Evolutionary conservation across 2,888 invertebrate species (phyloP).

Genomic region (Caenorhabditis macrosperma): DNA sequence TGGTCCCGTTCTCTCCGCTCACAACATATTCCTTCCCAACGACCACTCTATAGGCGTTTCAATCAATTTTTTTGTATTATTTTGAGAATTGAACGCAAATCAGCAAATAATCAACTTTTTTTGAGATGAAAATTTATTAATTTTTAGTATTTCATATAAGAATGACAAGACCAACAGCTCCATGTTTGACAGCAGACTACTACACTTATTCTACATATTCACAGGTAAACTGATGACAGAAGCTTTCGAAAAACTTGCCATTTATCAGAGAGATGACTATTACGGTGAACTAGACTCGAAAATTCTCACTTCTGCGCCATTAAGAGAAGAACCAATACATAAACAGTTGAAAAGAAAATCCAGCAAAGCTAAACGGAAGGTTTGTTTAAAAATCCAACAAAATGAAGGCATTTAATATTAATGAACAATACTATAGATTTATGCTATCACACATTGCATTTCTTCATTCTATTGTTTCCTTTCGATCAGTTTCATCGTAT

Average conservation of each 20-base stretch:
- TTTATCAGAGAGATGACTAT: constrained; percentile 60
- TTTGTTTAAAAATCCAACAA: too few species aligned
- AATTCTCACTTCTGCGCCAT: constrained; percentile 22
- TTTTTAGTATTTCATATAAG: not conserved
- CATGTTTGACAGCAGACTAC: constrained; percentile 52
- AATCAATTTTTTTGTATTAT: too few species aligned
- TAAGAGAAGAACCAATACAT: too few species aligned
- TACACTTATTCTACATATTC: constrained; percentile 56
- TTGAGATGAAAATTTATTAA: not conserved
- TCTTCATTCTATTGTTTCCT: constrained; percentile 32
- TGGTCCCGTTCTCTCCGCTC: too few species aligned
- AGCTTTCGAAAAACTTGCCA: constrained; percentile 7
- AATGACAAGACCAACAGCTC: constrained; percentile 59
- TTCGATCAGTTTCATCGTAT: constrained; percentile 11
- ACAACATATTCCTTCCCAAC: too few species aligned
- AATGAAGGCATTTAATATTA: too few species aligned
- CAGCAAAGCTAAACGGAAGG: too few species aligned
- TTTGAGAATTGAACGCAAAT: not conserved
- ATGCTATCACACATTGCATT: constrained; percentile 30
- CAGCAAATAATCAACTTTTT: not conserved
- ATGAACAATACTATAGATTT: too few species aligned
- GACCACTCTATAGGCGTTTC: too few species aligned
- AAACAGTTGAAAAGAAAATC: too few species aligned
- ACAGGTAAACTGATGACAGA: constrained; percentile 7
- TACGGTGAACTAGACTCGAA: constrained; percentile 62